phyloP scores from a whole-genome alignment of 2,888 invertebrate species.

The Poecilobothrus nobilitatus region DNA sequence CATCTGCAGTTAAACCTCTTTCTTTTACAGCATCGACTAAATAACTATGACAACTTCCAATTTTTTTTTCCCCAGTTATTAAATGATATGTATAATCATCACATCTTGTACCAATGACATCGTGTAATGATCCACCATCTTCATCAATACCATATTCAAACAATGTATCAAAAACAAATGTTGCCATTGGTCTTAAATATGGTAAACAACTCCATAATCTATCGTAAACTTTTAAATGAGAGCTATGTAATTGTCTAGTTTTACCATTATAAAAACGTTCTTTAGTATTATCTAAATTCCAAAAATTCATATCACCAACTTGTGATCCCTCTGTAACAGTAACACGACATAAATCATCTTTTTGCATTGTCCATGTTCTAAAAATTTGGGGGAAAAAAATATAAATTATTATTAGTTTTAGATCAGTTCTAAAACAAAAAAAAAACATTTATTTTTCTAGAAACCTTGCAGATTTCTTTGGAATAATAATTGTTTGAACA shows the following conservation, averaged over 20 bases:
- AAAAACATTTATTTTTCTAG: neutral
- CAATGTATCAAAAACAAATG: constrained; percentile 45
- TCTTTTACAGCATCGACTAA: constrained; percentile 41
- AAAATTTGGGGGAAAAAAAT: neutral
- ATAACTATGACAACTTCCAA: constrained; percentile 45
- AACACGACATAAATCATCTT: constrained; percentile 44
- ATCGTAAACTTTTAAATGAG: constrained; percentile 45
- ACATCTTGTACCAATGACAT: constrained; percentile 46
- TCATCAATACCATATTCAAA: constrained; percentile 44
- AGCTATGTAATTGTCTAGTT: constrained; percentile 45
- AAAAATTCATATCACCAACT: constrained; percentile 46
- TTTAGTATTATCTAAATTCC: constrained; percentile 44
- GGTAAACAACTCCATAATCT: constrained; percentile 46
- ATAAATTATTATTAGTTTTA: too few species aligned
- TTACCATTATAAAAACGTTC: constrained; percentile 46
- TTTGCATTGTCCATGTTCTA: constrained; percentile 42
- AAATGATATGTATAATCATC: constrained; percentile 46
- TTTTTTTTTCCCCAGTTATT: constrained; percentile 43
- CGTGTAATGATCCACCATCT: constrained; percentile 45
- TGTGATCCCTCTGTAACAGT: constrained; percentile 44
- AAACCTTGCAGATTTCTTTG: constrained; percentile 36
- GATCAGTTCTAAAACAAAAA: too few species aligned
- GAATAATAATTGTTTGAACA: constrained; percentile 35
- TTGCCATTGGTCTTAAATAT: constrained; percentile 45
- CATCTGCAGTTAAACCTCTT: constrained; percentile 41